Conservation (phyloP, 2,797 vertebrate genomes). For the Clarias laeviceps region DNA sequence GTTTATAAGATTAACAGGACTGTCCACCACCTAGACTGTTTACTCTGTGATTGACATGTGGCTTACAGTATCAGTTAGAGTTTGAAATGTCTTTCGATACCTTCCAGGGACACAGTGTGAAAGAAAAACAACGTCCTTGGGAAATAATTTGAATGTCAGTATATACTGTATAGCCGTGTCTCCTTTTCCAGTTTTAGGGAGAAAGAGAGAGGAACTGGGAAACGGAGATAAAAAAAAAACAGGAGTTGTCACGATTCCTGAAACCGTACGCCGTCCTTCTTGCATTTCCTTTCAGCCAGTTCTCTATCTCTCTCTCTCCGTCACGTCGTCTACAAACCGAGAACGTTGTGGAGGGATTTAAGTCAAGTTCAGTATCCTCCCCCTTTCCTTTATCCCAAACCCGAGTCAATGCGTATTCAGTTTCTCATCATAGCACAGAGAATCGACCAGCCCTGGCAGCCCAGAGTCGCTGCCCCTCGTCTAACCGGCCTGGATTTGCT, state of each 20-base stretch:
- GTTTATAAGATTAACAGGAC: too few species aligned
- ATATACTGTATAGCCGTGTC: background rate
- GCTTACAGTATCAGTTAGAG: too few species aligned
- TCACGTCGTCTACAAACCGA: background rate
- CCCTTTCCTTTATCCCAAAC: constrained; percentile 45
- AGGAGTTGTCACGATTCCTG: background rate
- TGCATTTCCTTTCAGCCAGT: background rate
- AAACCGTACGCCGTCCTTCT: background rate
- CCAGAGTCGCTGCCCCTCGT: constrained; percentile 60
- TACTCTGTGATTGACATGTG: too few species aligned
- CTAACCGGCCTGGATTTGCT: constrained; percentile 69
- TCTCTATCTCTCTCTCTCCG: background rate
- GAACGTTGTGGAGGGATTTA: background rate
- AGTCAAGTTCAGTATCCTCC: background rate
- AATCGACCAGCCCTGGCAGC: constrained; percentile 43
- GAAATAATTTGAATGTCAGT: too few species aligned
- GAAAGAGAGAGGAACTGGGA: background rate
- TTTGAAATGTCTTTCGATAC: too few species aligned
- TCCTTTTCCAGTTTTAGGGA: background rate
- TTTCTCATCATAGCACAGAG: constrained; percentile 52
- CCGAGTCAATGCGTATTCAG: background rate
- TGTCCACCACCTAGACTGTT: too few species aligned
- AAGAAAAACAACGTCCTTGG: too few species aligned
- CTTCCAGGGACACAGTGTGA: too few species aligned
- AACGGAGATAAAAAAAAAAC: background rate